phyloP scores from a whole-genome alignment of 2,888 invertebrate species.

The Osmoderma eremita region DNA sequence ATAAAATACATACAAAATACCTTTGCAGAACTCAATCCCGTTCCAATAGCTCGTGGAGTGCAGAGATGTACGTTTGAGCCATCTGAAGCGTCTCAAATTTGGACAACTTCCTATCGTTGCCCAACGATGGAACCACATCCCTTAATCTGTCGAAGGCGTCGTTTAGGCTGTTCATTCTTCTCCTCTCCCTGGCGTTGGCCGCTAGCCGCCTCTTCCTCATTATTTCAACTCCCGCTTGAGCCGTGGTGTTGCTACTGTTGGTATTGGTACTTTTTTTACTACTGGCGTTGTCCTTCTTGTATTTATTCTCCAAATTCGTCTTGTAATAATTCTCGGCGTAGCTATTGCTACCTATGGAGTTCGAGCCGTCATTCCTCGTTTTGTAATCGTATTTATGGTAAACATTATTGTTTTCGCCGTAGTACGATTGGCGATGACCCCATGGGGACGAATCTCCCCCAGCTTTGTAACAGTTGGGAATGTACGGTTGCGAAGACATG shows the following conservation, averaged over 20 bases:
- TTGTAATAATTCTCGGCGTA: slow-evolving; percentile 55
- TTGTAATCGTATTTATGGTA: slow-evolving; percentile 55
- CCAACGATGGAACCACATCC: slow-evolving; percentile 76
- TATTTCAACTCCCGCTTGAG: slow-evolving; percentile 58
- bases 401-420: slow-evolving; percentile 60
- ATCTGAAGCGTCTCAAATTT: slow-evolving; percentile 82
- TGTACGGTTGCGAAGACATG: slow-evolving; percentile 62
- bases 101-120: slow-evolving; percentile 76
- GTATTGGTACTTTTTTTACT: too few species aligned
- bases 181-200: slow-evolving; percentile 78
- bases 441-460: slow-evolving; percentile 46
- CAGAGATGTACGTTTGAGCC: slow-evolving; percentile 80
- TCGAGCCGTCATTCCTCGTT: slow-evolving; percentile 28
- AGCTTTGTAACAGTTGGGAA: slow-evolving; percentile 57
- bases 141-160: slow-evolving; percentile 77
- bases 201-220: slow-evolving; percentile 72
- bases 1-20: neutral
- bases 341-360: slow-evolving; percentile 45
- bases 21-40: slow-evolving; percentile 51
- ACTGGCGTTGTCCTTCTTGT: slow-evolving; percentile 42
- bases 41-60: slow-evolving; percentile 72
- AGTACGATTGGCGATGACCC: slow-evolving; percentile 54
- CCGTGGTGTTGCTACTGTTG: slow-evolving; percentile 43
- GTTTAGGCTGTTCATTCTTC: slow-evolving; percentile 79
- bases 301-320: slow-evolving; percentile 46